phyloP scores from a whole-genome alignment of 2,113 vertebrate species.

The Typhlomys cinereus region DNA sequence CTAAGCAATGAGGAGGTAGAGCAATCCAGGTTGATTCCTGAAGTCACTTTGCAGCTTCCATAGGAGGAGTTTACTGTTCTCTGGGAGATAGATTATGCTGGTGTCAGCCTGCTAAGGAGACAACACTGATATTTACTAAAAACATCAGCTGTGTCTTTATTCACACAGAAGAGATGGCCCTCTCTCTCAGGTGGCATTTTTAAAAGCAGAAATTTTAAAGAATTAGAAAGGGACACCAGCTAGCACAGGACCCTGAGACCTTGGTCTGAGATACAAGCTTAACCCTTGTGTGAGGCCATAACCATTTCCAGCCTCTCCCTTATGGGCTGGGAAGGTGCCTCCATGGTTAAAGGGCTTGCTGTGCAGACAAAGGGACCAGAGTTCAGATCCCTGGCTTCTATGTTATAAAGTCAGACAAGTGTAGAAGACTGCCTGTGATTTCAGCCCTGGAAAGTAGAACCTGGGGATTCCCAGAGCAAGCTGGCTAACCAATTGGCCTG shows the following conservation, averaged over 20 bases:
- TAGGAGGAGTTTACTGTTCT: slow-evolving; percentile 48
- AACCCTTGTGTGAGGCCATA: not conserved
- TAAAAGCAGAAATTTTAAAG: not conserved
- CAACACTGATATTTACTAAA: slow-evolving; percentile 64
- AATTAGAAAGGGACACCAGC: not conserved
- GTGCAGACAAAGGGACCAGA: no score
- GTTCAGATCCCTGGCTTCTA: no score
- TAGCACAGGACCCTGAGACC: not conserved
- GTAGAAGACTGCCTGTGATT: no score
- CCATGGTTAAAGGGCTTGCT: no score
- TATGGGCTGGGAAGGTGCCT: no score
- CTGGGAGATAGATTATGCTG: slow-evolving; percentile 50
- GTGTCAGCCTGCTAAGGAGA: slow-evolving; percentile 70
- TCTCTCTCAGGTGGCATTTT: not conserved
- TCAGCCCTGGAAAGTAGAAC: no score
- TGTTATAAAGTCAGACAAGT: no score
- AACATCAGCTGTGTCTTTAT: slow-evolving; percentile 68
- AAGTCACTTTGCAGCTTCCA: no score
- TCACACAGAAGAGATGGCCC: slow-evolving; percentile 22
- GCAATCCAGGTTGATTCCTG: no score
- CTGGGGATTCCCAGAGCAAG: no score
- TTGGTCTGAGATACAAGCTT: not conserved
- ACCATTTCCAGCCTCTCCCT: not conserved
- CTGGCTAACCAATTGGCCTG: no score
- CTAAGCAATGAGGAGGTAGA: no score